Evolutionary conservation across 2,888 invertebrate genomes (phyloP), one percentile per base, ranked within the genome.

Genomic region (Leptopterna dolabrata): DNA sequence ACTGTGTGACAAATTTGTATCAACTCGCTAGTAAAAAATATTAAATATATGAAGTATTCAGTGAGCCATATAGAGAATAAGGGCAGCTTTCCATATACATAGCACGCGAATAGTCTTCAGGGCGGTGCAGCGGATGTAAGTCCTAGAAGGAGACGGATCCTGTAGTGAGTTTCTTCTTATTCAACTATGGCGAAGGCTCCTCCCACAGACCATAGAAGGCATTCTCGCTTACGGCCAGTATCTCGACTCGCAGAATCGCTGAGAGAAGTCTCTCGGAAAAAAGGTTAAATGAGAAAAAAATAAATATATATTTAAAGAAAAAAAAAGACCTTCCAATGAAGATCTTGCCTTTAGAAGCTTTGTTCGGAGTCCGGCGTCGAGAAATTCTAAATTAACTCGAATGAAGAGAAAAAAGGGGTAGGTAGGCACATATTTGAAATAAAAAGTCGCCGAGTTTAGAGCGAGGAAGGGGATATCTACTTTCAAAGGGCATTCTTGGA

Each of bases 171-270:
- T 55, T 55, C 55, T 55, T 55, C 55, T 55, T 55, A 55, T 55
- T n/a, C 55, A 55, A 55, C 55, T 55, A 55, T 55, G 55, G 55
- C 55, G 55, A 55, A 55, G 55, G n/a, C 55, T 55, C 55, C 55
- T 55, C 55, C 55, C 55, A n/a, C n/a, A 55, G 55, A 2, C 55
- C 55, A 7, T 55, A 55, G 55, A 55, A 55, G 55, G 55, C 7
- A 55, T 55, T 55, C 55, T n/a, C 55, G 55, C 55, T 55, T 55
- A 55, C n/a, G 55, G n/a, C 43, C 43, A 43, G 43, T 6, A 43
- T 43, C 43, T 55, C 55, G 55, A 19, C 16, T 55, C 55, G 55
- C 55, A 55, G 55, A 55, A 55, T n/a, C 55, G 45, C 45, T 16
- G 45, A 45, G 45, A 7, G 19, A 16, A 16, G 55, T 55, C 55